Base-by-base conservation (phyloP, 2,888 invertebrate genomes). In the Gandaritis pyraliata region DNA sequence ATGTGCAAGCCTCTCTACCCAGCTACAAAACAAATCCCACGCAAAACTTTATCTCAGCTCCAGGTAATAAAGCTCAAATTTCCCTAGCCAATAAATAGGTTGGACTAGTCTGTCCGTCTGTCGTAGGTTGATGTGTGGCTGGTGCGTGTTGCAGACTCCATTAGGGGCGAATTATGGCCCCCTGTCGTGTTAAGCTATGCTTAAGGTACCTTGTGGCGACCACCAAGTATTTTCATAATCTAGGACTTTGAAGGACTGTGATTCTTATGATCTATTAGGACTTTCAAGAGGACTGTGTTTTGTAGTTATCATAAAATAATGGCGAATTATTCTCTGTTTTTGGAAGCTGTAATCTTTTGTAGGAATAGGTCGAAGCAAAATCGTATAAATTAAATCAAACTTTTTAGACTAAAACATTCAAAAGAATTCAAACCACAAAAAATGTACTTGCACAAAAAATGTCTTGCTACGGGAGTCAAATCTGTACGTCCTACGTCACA, bases 61-160 rank as follows among this genome's bases (percentile, higher is more conserved):
- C n/a, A 63, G 54, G 62, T 46, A 61, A 69, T 76, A 82, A 72
- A 75, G 73, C 73, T 70, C 64, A 77, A 69, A 75, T 75, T 75
- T 58, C 65, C 61, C 68, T 73, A 71, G 46, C 16, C 39, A 7
- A 30, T 60, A 68, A 70, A 65, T 68, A 65, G 66, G 61, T 69
- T 73, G 67, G 62, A 71, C 75, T 72, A 70, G 82, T 81, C 80
- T 66, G 81, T 82, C 80, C 65, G 81, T 81, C 85, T 77, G 78
- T 86, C 77, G 69, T 72, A 59, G 64, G 75, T 81, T 89, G 88
- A 90, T 89, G 86, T 88, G 88, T 87, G 73, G 81, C 78, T 70
- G 74, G 81, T 83, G 87, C 88, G 86, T 87, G 88, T 82, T 81
- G 85, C 82, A 71, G 85, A 86, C 86, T 88, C 87, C 86, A 89